Conservation (phyloP, 23 tunicate genomes). For the Halocynthia aurantium region DNA sequence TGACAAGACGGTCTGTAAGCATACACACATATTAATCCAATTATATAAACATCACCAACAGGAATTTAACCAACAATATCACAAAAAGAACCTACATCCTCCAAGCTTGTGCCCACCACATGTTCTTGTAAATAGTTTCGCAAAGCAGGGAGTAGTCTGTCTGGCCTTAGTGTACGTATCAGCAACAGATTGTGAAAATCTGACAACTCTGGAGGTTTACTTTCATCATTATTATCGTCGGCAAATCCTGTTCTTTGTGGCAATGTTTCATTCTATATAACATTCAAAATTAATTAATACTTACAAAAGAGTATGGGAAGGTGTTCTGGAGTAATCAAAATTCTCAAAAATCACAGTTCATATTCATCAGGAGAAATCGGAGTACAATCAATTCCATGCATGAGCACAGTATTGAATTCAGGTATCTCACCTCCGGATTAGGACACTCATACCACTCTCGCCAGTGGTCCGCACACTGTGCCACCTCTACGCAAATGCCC, state of each 20-base stretch:
- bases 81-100: constrained; percentile 27
- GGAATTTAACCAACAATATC: neutral
- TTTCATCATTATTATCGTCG: neutral
- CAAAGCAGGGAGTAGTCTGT: constrained; percentile 60
- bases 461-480: constrained; percentile 60
- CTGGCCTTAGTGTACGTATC: constrained; percentile 58
- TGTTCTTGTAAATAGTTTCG: constrained; percentile 35
- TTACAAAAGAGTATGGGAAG: neutral
- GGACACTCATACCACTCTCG: constrained; percentile 55
- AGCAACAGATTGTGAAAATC: constrained; percentile 68
- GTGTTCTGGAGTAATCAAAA: neutral
- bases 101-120: constrained; percentile 29
- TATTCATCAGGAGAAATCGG: neutral
- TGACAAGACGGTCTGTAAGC: neutral
- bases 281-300: neutral
- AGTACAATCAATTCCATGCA: too few species aligned
- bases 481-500: constrained; percentile 59
- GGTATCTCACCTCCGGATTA: constrained; percentile 49
- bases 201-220: constrained; percentile 14
- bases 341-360: neutral
- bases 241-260: neutral
- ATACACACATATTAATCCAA: neutral
- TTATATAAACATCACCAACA: too few species aligned
- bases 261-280: neutral
- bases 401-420: neutral